Evolutionary conservation across 2,888 invertebrate species (phyloP).

Genomic region (Limenitis camilla): DNA sequence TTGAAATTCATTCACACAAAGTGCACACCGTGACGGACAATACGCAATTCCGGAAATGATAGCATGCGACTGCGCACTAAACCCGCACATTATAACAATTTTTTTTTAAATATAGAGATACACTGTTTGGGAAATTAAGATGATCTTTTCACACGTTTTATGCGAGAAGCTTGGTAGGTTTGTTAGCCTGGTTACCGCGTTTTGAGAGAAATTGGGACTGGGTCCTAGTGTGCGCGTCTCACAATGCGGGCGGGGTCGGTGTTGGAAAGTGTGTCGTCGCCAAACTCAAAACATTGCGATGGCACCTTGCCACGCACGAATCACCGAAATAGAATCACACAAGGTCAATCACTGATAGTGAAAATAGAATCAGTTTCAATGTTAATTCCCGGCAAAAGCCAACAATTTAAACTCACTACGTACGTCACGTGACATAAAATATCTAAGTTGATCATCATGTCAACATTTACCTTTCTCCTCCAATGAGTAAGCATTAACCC

Average conservation of each 20-base stretch:
- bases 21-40: constrained; percentile 60
- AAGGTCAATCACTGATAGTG: constrained; percentile 63
- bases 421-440: background rate
- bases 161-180: constrained; percentile 53
- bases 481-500: too few species aligned
- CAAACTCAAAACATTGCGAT: constrained; percentile 53
- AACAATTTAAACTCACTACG: background rate
- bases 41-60: constrained; percentile 53
- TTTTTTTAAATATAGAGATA: constrained; percentile 14
- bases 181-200: constrained; percentile 69
- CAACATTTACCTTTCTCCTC: too few species aligned
- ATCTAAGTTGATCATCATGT: too few species aligned
- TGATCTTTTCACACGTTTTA: constrained; percentile 57
- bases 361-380: constrained; percentile 42
- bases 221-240: constrained; percentile 20
- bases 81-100: constrained; percentile 14
- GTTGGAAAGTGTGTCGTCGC: constrained; percentile 51
- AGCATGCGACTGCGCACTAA: constrained; percentile 35
- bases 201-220: constrained; percentile 41
- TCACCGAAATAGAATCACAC: constrained; percentile 52
- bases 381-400: constrained; percentile 18
- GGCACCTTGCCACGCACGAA: constrained; percentile 57
- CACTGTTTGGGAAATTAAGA: constrained; percentile 16
- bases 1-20: constrained; percentile 58
- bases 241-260: constrained; percentile 15